Conservation (phyloP, 1,140 invertebrate species). For the Glomeris maerens region DNA sequence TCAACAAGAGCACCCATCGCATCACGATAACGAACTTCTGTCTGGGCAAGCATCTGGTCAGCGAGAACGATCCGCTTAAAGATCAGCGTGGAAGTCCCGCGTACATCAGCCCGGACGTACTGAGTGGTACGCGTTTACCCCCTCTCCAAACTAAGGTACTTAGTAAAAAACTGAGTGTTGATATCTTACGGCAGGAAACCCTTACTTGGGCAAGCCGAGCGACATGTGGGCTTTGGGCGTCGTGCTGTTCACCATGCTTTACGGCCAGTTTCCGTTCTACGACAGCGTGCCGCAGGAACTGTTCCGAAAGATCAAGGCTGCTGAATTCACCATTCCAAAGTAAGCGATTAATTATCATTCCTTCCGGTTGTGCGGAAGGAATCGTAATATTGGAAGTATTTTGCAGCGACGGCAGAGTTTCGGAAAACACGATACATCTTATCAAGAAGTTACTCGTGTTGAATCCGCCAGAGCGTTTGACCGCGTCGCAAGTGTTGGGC, state of each 20-base stretch:
- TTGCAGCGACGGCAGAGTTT: constrained; percentile 41
- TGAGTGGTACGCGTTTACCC: constrained; percentile 43
- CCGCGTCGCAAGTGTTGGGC: constrained; percentile 43
- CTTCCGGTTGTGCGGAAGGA: too few relatives aligned
- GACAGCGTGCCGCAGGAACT: constrained; percentile 58
- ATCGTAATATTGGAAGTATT: too few relatives aligned
- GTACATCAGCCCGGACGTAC: constrained; percentile 69
- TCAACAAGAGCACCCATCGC: constrained; percentile 51
- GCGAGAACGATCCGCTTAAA: constrained; percentile 54
- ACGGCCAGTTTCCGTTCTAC: constrained; percentile 76
- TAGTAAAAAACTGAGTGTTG: background rate
- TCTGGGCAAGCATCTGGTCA: constrained; percentile 59
- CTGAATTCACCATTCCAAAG: constrained; percentile 48
- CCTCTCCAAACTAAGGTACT: background rate
- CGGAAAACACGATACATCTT: constrained; percentile 38
- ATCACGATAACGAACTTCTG: constrained; percentile 70
- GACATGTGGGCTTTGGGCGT: constrained; percentile 79
- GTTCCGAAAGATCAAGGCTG: constrained; percentile 60
- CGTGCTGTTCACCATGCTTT: constrained; percentile 68
- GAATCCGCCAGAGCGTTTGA: constrained; percentile 41
- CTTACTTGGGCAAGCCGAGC: constrained; percentile 49
- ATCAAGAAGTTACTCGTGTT: constrained; percentile 42
- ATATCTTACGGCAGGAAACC: constrained; percentile 31
- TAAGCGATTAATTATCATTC: too few relatives aligned
- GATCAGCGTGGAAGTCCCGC: constrained; percentile 71